Conservation (phyloP, 2,113 vertebrate species). For the Lepus europaeus region DNA sequence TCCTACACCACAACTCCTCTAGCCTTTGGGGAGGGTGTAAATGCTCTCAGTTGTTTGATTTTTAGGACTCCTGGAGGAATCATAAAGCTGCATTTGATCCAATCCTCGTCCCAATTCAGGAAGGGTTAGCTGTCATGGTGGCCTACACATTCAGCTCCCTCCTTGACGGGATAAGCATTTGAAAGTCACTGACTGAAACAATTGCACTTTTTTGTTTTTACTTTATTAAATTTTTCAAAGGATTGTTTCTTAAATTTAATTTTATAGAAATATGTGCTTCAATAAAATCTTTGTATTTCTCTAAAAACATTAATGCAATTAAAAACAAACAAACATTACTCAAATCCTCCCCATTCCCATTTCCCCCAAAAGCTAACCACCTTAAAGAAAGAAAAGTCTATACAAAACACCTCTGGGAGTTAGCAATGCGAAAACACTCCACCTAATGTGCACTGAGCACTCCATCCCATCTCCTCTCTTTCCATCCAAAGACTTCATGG, state of each 20-base stretch:
- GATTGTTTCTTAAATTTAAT: background rate
- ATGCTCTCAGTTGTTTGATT: background rate
- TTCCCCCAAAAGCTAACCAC: background rate
- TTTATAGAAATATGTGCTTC: background rate
- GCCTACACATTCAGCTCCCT: background rate
- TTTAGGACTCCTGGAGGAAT: background rate
- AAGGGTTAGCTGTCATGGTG: background rate
- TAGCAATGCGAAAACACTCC: background rate
- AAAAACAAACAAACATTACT: background rate
- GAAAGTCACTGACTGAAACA: background rate
- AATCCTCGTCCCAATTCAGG: background rate
- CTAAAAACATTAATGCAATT: background rate
- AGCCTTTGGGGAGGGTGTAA: background rate
- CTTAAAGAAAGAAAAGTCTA: background rate
- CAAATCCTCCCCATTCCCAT: no score
- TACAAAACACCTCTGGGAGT: background rate
- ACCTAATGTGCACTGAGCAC: accelerated
- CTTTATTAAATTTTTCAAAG: background rate
- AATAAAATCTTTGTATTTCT: background rate
- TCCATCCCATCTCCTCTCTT: background rate
- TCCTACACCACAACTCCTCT: background rate
- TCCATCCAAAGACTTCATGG: background rate
- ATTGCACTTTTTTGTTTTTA: background rate
- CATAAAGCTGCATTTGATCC: background rate
- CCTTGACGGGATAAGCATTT: no score